These are phyloP conservation scores for Hoplostethus atlanticus DNA, from an alignment of 2,797 vertebrate genomes.

Conservation along the genomic window DNA sequence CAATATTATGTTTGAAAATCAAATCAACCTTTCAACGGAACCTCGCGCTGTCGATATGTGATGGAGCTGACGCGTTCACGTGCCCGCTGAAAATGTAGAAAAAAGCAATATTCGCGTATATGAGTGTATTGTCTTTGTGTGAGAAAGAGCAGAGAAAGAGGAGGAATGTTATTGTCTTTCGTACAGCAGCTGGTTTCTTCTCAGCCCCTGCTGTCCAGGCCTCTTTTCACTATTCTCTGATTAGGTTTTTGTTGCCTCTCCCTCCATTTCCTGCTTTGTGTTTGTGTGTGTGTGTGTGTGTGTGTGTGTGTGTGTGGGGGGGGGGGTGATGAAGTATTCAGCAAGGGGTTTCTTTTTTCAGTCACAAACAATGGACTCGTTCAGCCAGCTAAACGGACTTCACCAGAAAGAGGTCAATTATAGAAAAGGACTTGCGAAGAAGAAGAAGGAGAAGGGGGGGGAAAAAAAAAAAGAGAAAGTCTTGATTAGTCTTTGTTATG, in stretches of 20 bases:
- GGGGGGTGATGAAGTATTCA: conserved; percentile 54
- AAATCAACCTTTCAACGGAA: background rate
- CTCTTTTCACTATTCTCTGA: conserved; percentile 53
- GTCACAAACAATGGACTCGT: conserved; percentile 73
- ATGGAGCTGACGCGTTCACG: background rate
- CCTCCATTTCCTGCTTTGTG: conserved; percentile 19
- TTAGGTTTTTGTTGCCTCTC: conserved; percentile 44
- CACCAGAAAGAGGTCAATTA: conserved; percentile 69
- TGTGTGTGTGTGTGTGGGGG: conserved; percentile 36
- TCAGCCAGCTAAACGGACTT: conserved; percentile 64
- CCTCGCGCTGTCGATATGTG: background rate
- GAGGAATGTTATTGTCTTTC: conserved; percentile 62
- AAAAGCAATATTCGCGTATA: background rate
- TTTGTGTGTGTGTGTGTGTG: conserved; percentile 32
- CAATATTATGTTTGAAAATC: background rate
- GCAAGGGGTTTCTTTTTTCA: conserved; percentile 58
- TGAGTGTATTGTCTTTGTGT: conserved; percentile 36
- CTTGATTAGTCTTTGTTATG: conserved; percentile 66
- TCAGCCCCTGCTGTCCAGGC: conserved; percentile 50
- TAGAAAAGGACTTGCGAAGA: conserved; percentile 36
- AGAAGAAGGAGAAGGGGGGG: background rate
- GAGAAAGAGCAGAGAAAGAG: conserved; percentile 13
- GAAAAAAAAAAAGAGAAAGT: no score
- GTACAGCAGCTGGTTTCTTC: conserved; percentile 62
- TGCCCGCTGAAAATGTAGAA: background rate